phyloP scores from a whole-genome alignment of 1,140 invertebrate species.

The Drosophila albomicans region DNA sequence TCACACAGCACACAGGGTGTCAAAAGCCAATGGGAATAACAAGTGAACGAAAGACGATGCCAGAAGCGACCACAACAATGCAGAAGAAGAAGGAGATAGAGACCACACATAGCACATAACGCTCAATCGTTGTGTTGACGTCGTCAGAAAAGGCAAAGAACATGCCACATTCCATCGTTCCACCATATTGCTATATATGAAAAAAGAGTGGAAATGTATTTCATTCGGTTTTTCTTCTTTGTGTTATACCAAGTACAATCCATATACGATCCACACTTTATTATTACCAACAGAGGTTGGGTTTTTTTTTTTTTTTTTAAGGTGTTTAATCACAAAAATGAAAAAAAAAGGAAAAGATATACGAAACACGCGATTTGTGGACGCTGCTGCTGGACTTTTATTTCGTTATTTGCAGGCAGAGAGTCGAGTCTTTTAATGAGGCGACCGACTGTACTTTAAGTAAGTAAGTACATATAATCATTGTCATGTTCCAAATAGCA shows the following conservation, averaged over 20 bases:
- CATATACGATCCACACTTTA: background rate
- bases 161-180: background rate
- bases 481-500: slow-evolving; percentile 58
- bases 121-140: too few species aligned
- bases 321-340: slow-evolving; percentile 1
- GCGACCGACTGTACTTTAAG: slow-evolving; percentile 7
- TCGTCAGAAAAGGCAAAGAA: background rate
- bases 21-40: background rate
- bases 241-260: background rate
- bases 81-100: background rate
- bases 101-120: too few species aligned
- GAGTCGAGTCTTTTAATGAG: too few species aligned
- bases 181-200: background rate
- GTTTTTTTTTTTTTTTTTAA: background rate
- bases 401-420: background rate
- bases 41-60: background rate
- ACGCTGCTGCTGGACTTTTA: slow-evolving; percentile 8
- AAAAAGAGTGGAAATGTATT: too few species aligned
- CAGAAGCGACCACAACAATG: background rate
- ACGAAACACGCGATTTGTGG: slow-evolving; percentile 11
- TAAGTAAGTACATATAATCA: slow-evolving; percentile 8
- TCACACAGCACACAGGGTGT: too few species aligned
- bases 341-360: background rate
- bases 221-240: too few species aligned
- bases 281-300: background rate